Base-by-base conservation (phyloP, 2,888 invertebrate genomes). In the Ochropleura leucogaster region DNA sequence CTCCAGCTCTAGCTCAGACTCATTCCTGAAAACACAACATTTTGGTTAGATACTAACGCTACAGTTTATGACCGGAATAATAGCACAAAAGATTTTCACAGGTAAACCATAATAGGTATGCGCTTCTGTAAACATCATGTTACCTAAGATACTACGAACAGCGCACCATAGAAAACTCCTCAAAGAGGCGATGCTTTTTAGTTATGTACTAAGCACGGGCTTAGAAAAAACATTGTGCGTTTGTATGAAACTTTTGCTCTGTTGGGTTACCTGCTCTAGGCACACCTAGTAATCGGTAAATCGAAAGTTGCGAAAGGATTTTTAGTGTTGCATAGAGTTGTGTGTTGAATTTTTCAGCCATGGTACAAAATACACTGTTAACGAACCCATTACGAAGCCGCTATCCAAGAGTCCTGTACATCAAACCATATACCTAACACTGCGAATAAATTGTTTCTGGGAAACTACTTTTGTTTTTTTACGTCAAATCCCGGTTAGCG, bases 1-100 rank as follows among this genome's bases (percentile, higher is more conserved):
- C 9, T 96, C 96, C 73, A 96, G 51, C 42, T 94, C 95, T 60
- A 84, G 90, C 73, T 95, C 95, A 3, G 91, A 88, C 63, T 95
- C 95, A 0, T 88, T 82, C 68, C 96, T 96, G 72, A 0, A 14
- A 18, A 74, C 10, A 64, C 16, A 46, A 51, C 1, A 44, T n/a
- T 14, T 63, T 6, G 18, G 14, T n/a, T 10, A 53, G 4, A 16
- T 51, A 20, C 14, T 18, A 18, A 44, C 0, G 40, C 42, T 14
- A n/a, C 46, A 49, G 18, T 10, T 14, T n/a, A n/a, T 16, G 30
- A 7, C 10, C 9, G 42, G 12, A 46, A 30, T 16, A 7, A 16
- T 68, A 10, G 46, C 14, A 64, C 4, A 14, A 68, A 46, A 10
- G n/a, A 46, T 46, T n/a, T n/a, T 18, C 18, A 51, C 51, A 51